These are phyloP conservation scores for Montipora foliosa DNA, from an alignment of 64 coral and sea anemone species.

Conservation along the genomic window DNA sequence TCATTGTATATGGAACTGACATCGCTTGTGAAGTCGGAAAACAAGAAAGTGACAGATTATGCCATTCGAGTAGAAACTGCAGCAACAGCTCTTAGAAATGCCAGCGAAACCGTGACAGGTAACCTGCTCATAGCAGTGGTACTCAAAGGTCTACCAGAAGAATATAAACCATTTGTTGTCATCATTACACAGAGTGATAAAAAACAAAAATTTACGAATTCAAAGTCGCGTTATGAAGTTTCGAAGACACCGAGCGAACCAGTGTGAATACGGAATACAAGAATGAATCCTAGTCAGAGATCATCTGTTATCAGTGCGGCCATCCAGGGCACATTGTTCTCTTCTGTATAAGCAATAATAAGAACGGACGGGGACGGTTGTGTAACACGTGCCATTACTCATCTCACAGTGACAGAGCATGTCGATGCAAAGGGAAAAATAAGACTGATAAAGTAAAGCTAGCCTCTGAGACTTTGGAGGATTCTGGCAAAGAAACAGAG, in stretches of 20 bases:
- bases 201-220: conserved; percentile 41
- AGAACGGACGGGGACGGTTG: conserved; percentile 6
- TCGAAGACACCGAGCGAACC: conserved; percentile 10
- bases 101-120: conserved; percentile 20
- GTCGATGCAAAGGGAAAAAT: conserved; percentile 37
- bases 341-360: conserved; percentile 6
- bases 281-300: not conserved
- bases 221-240: not conserved
- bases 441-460: conserved; percentile 43
- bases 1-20: conserved; percentile 16
- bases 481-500: conserved; percentile 12
- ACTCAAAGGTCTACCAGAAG: not conserved
- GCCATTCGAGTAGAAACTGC: not conserved
- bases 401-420: conserved; percentile 41
- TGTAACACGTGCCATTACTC: conserved; percentile 28
- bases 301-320: not conserved
- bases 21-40: not conserved
- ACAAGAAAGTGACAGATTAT: too few species aligned
- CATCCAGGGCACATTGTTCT: conserved; percentile 45
- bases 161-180: conserved; percentile 31
- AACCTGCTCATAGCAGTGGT: conserved; percentile 31
- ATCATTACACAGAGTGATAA: conserved; percentile 24
- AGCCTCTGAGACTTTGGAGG: conserved; percentile 14
- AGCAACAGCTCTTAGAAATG: conserved; percentile 41
- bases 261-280: conserved; percentile 25